Percentiles rank a stretch among this genome's conserved stretches.
Conservation (phyloP, 2,888 invertebrate genomes). For the Cylindroiulus punctatus region DNA sequence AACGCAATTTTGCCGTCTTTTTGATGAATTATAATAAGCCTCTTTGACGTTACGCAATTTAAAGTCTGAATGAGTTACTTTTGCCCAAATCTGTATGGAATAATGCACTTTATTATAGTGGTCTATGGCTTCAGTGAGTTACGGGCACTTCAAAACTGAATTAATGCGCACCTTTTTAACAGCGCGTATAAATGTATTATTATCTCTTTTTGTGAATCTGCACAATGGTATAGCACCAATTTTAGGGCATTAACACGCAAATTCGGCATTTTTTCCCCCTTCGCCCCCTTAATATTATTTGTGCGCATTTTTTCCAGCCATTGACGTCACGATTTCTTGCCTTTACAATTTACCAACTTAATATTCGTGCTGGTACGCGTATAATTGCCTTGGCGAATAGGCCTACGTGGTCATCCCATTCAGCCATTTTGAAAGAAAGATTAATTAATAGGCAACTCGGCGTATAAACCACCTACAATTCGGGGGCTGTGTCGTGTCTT, state of each 20-base stretch:
- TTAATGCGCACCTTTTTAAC: conserved; percentile 1
- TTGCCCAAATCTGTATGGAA: background rate
- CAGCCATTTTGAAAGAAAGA: background rate
- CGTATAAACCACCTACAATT: background rate
- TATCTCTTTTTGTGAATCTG: background rate
- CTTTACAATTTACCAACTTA: background rate
- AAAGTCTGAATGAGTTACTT: background rate
- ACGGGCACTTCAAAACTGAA: background rate
- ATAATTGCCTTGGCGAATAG: background rate
- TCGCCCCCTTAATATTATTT: background rate
- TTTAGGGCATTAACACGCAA: conserved; percentile 1
- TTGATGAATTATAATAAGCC: background rate
- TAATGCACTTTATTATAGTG: background rate
- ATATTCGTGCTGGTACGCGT: background rate
- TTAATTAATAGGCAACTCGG: background rate
- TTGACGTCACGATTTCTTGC: background rate
- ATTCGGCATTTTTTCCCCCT: background rate
- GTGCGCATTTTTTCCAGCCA: background rate
- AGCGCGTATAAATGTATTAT: background rate
- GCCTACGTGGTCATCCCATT: background rate
- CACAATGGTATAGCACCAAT: background rate
- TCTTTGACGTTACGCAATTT: background rate
- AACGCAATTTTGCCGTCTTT: background rate
- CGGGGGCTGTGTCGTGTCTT: background rate
- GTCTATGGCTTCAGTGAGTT: background rate